Evolutionary conservation across 2,888 invertebrate species (phyloP), one percentile per base, ranked within the genome.

Genomic region (Meiosimyza decipiens): DNA sequence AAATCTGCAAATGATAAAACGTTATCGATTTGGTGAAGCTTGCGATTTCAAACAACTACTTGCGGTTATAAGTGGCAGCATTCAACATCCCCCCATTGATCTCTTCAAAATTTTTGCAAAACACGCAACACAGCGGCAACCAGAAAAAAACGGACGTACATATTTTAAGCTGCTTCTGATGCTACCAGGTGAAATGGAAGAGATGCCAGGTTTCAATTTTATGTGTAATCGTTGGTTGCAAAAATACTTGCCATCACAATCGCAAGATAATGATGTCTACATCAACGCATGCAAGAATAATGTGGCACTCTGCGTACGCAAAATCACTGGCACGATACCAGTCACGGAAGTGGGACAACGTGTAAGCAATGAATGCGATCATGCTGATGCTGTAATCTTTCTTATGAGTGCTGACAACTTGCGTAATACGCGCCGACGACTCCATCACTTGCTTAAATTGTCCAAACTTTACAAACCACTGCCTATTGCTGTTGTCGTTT

Each of bases 1-100:
- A 13, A 87, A 89, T 0, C 79, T 91, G 54, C 79, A 82, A 63
- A 78, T 89, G 79, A 88, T 88, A 80, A 88, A 88, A 77, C 86
- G 89, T 33, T 90, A 90, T 77, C 87, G 88, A 69, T 80, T 81
- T 6, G 90, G 90, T 1, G 76, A 80, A 12, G 78, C 84, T 13
- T 86, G 83, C 70, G 79, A 84, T 73, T 84, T 81, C 80, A 79
- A 78, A 2, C 64, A 77, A 15, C 73, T 83, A 13, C 77, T 82
- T 15, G 71, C 70, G 33, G 55, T 62, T 16, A 59, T 55, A 6
- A 22, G 16, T 2, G 55, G 57, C 3, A 57, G 77, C 40, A 55
- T 78, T n/a, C 71, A 77, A 15, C 62, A 78, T 16, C 65, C 75
- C 51, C 72, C 76, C 73, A 74, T 86, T 5, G 82, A 85, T 60